These are phyloP conservation scores for Eurystomus gularis DNA, from an alignment of 2,113 vertebrate genomes.

Conservation along the genomic window DNA sequence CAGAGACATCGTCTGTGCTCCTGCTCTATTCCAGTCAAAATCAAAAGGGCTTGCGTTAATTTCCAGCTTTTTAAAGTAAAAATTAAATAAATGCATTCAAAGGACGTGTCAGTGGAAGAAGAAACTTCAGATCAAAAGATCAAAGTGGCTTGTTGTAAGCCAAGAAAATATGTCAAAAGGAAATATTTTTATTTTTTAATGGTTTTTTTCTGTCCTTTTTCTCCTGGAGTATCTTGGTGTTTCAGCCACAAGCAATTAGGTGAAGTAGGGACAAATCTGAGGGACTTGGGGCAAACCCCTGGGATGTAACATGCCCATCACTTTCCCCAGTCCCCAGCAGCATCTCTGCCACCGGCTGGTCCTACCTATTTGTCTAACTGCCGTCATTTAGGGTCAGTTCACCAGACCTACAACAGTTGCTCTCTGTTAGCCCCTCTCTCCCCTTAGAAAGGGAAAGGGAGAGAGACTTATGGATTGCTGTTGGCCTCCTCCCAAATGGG, in stretches of 20 bases:
- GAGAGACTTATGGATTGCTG: too few species aligned
- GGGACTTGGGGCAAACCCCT: not conserved
- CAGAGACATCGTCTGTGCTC: not conserved
- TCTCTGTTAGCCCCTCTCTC: too few species aligned
- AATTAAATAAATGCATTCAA: constrained; percentile 12
- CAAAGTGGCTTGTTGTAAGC: not conserved
- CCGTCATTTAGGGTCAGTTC: too few species aligned
- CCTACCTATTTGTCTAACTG: not conserved
- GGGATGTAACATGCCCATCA: accelerated
- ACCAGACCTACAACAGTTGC: too few species aligned
- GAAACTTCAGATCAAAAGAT: constrained; percentile 32
- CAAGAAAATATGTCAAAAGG: not conserved
- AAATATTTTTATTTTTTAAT: not conserved
- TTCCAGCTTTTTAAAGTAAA: constrained; percentile 27
- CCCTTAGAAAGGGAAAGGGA: too few species aligned
- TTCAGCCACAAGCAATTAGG: not conserved
- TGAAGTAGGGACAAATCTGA: not conserved
- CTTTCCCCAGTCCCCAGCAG: not conserved
- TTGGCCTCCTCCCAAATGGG: too few species aligned
- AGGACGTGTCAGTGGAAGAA: not conserved
- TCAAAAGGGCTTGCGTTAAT: constrained; percentile 7
- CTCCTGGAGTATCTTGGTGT: not conserved
- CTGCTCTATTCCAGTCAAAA: not conserved
- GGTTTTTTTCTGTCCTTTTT: not conserved
- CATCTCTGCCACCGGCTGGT: not conserved